Conservation (phyloP, 2,888 invertebrate species). For the Falcaria lacertinaria region DNA sequence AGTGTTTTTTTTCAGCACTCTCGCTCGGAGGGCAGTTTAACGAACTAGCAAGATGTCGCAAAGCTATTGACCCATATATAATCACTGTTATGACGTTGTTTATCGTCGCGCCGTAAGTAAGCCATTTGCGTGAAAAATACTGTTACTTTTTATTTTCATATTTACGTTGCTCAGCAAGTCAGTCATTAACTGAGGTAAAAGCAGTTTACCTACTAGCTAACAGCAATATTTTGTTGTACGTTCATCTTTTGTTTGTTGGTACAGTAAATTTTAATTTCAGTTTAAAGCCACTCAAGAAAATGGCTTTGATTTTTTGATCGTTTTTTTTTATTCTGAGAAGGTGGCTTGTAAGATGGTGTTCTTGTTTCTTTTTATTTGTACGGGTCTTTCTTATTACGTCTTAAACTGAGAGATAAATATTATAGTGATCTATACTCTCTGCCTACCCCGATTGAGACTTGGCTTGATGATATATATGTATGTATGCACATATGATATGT, state of each 20-base stretch:
- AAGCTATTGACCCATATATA: constrained; percentile 63
- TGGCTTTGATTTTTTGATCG: too few relatives aligned
- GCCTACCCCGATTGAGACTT: too few relatives aligned
- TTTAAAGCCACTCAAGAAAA: too few relatives aligned
- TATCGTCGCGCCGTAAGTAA: constrained; percentile 45
- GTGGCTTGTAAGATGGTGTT: too few relatives aligned
- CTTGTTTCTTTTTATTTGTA: too few relatives aligned
- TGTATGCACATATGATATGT: too few relatives aligned
- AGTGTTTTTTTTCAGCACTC: constrained; percentile 68
- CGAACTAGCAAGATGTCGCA: constrained; percentile 69
- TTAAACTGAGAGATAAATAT: too few relatives aligned
- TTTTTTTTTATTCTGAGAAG: too few relatives aligned
- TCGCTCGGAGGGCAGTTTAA: constrained; percentile 57
- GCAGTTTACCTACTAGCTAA: constrained; percentile 13
- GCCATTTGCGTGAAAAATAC: constrained; percentile 40
- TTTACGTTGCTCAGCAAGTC: constrained; percentile 24
- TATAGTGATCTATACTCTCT: too few relatives aligned
- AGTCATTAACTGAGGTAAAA: constrained; percentile 29
- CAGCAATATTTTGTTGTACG: constrained; percentile 19
- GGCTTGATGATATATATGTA: too few relatives aligned
- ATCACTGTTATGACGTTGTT: constrained; percentile 60
- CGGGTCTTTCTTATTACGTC: too few relatives aligned
- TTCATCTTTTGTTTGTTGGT: constrained; percentile 8
- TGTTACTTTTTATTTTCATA: constrained; percentile 30
- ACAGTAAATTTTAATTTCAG: too few relatives aligned